Conservation (phyloP, 2,113 vertebrate species). For the Stercorarius parasiticus region DNA sequence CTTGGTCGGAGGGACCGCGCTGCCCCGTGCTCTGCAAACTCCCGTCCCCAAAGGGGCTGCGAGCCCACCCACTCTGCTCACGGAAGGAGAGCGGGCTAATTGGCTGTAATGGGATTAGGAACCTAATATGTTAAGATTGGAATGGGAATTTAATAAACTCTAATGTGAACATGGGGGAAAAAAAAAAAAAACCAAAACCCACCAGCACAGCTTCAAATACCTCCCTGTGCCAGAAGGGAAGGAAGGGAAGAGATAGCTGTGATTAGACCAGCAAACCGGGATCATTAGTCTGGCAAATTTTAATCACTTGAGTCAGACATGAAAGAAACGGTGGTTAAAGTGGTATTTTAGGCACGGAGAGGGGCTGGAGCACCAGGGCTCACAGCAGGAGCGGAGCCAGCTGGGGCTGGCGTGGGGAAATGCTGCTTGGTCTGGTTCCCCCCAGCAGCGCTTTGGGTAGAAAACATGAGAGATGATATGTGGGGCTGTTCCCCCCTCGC, state of each 20-base stretch:
- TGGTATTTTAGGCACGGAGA: neutral
- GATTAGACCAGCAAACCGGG: neutral
- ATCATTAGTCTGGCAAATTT: neutral
- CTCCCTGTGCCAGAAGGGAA: neutral
- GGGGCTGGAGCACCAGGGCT: neutral
- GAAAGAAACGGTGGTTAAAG: neutral
- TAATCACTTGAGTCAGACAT: neutral
- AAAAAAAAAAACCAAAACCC: neutral
- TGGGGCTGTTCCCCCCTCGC: neutral
- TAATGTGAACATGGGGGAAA: neutral
- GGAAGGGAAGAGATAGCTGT: neutral
- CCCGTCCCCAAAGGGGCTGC: accelerated
- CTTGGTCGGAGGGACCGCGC: neutral
- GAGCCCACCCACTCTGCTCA: neutral
- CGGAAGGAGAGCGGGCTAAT: neutral
- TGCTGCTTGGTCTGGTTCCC: accelerated
- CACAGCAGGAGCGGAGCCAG: neutral
- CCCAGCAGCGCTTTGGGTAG: neutral
- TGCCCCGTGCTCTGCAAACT: no score
- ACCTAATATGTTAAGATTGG: neutral
- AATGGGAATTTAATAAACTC: slow-evolving; percentile 35
- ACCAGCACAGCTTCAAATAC: neutral
- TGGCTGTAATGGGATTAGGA: slow-evolving; percentile 40
- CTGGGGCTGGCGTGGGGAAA: neutral
- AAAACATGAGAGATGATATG: accelerated